These are phyloP conservation scores for Drosophila macrospina DNA, from an alignment of 2,888 invertebrate species.

Conservation along the genomic window DNA sequence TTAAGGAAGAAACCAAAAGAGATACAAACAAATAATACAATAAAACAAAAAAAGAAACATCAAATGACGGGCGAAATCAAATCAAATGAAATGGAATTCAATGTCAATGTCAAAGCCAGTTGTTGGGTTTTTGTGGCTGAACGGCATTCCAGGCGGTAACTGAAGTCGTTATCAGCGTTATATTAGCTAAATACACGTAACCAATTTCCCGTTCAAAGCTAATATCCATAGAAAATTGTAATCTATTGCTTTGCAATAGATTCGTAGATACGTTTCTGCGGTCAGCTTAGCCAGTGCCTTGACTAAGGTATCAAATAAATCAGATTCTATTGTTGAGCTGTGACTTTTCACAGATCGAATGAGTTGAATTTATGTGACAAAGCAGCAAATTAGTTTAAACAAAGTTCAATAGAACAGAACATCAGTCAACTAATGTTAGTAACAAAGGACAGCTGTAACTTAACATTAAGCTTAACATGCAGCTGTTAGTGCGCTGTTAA, in stretches of 20 bases:
- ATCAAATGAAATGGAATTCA: conserved; percentile 41
- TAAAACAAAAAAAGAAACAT: too few relatives aligned
- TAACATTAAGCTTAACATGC: conserved; percentile 6
- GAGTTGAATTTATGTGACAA: neutral
- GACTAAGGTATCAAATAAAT: neutral
- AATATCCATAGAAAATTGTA: neutral
- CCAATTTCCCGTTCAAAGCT: too few relatives aligned
- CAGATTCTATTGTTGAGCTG: neutral
- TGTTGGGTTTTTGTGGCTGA: neutral
- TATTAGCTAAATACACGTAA: too few relatives aligned
- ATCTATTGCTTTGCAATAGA: neutral
- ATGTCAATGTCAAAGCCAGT: conserved; percentile 62
- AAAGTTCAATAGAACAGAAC: too few relatives aligned
- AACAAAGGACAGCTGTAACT: too few relatives aligned
- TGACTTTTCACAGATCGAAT: neutral
- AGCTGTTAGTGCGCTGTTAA: neutral
- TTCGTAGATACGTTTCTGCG: conserved; percentile 4
- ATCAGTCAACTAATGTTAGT: neutral
- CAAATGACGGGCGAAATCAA: conserved; percentile 11
- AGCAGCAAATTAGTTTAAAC: neutral
- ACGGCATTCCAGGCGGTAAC: conserved; percentile 7
- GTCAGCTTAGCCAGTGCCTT: neutral
- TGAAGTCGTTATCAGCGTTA: neutral
- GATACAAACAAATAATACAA: conserved; percentile 11
- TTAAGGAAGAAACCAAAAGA: neutral